Conservation (phyloP, 2,797 vertebrate genomes). For the Lepilemur ruficaudatus region DNA sequence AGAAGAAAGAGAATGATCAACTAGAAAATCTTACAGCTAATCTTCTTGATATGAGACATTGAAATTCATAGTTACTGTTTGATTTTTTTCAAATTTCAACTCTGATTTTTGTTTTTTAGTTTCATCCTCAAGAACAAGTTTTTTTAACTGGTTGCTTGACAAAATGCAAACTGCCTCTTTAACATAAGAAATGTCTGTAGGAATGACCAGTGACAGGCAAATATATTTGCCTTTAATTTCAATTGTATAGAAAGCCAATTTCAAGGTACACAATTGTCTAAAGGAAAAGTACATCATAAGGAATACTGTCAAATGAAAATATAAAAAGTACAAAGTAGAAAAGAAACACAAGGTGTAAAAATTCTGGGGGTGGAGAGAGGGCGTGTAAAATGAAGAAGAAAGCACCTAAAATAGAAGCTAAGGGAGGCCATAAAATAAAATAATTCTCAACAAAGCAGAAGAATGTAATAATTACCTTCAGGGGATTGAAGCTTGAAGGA, state of each 20-base stretch:
- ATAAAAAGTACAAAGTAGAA: conserved; percentile 56
- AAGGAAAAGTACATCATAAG: conserved; percentile 34
- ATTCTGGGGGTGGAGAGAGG: conserved; percentile 56
- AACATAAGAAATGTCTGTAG: conserved; percentile 32
- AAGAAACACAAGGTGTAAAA: conserved; percentile 60
- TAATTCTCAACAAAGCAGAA: conserved; percentile 69
- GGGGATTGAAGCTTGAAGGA: conserved; percentile 41
- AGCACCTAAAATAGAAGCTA: conserved; percentile 64
- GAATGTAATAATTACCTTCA: conserved; percentile 67
- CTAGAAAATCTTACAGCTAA: background rate
- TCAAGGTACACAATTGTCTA: conserved; percentile 17
- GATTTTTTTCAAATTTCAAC: background rate
- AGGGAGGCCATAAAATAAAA: conserved; percentile 60
- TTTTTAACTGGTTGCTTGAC: conserved; percentile 23
- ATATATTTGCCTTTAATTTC: conserved; percentile 30
- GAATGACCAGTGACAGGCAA: conserved; percentile 21
- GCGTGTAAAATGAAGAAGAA: conserved; percentile 48
- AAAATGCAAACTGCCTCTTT: conserved; percentile 20
- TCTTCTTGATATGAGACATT: background rate
- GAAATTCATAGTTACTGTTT: conserved; percentile 9
- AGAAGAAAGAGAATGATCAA: background rate
- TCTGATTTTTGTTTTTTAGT: conserved; percentile 36
- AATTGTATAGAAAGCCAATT: conserved; percentile 3
- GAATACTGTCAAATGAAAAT: conserved; percentile 64
- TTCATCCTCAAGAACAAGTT: conserved; percentile 8